Percentiles rank a stretch among this genome's conserved stretches.
phyloP scores from a whole-genome alignment of 35 echinoderm and acorn worm genomes.

The Holothuria glaberrima region DNA sequence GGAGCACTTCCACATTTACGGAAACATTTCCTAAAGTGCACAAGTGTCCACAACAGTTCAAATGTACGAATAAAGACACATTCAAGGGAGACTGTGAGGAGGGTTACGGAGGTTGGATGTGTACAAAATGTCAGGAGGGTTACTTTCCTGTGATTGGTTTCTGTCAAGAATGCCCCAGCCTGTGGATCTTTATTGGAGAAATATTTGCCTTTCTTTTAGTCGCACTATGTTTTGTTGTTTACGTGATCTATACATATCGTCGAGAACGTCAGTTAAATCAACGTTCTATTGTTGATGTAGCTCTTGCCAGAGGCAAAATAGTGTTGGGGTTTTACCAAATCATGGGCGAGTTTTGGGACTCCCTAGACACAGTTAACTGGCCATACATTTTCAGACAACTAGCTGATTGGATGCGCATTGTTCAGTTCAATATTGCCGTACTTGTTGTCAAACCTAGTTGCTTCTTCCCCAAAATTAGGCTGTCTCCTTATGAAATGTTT shows the following conservation, averaged over 20 bases:
- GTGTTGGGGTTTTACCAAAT: slow-evolving; percentile 48
- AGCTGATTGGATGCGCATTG: neutral
- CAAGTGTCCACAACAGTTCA: slow-evolving; percentile 15
- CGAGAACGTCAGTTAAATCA: neutral
- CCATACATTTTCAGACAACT: slow-evolving; percentile 10
- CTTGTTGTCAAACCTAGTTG: slow-evolving; percentile 55
- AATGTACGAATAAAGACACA: neutral
- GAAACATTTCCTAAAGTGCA: slow-evolving; percentile 6
- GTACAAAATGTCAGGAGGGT: neutral
- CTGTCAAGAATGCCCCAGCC: neutral
- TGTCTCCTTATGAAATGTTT: slow-evolving; percentile 4
- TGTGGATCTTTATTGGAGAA: slow-evolving; percentile 21
- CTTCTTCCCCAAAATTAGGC: neutral
- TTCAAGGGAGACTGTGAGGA: slow-evolving; percentile 5
- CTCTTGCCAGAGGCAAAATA: slow-evolving; percentile 46
- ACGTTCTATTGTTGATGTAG: slow-evolving; percentile 34
- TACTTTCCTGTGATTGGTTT: slow-evolving; percentile 25
- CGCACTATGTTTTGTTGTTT: neutral
- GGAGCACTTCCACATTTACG: neutral
- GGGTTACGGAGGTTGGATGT: slow-evolving; percentile 61
- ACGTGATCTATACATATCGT: neutral
- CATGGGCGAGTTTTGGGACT: slow-evolving; percentile 27
- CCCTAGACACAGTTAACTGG: slow-evolving; percentile 21
- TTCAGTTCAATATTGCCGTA: slow-evolving; percentile 36
- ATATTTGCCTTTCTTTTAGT: neutral